A percentile compares a stretch with the other conserved stretches of the same genome.
phyloP scores from a whole-genome alignment of 2,797 vertebrate species.

The Mus minutoides region DNA sequence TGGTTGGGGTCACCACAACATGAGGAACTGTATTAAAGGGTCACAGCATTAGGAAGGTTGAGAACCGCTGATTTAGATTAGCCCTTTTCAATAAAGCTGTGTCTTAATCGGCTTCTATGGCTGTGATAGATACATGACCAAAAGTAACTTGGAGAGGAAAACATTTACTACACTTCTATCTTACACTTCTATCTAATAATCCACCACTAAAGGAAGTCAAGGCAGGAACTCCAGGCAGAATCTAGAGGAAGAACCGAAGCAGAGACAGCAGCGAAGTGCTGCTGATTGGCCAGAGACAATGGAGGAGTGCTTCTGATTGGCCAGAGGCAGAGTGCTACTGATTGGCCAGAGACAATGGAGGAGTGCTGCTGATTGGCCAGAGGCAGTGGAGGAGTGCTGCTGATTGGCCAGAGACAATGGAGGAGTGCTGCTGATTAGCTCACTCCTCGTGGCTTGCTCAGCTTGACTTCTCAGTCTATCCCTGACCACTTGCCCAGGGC shows the following conservation, averaged over 20 bases:
- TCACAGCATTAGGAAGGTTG: not conserved
- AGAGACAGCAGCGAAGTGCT: not conserved
- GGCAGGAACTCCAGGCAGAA: not conserved
- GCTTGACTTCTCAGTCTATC: not conserved
- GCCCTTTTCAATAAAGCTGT: constrained; percentile 60
- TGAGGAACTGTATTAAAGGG: too few species aligned
- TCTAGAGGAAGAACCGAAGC: not conserved
- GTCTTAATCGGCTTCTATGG: not conserved
- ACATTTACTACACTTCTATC: not conserved
- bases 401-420: not conserved
- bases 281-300: not conserved
- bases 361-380: not conserved
- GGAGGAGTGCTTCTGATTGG: not conserved
- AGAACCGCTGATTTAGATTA: not conserved
- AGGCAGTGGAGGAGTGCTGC: not conserved
- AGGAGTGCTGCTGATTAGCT: not conserved
- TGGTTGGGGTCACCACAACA: too few species aligned
- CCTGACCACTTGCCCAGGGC: not conserved
- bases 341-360: not conserved
- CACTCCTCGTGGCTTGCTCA: not conserved
- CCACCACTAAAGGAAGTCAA: not conserved
- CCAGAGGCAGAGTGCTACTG: not conserved
- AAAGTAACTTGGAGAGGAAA: not conserved
- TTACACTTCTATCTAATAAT: not conserved
- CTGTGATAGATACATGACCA: not conserved